These are phyloP conservation scores for Macaca fascicularis DNA, from an alignment of 2,113 vertebrate genomes.

Conservation along the genomic window DNA sequence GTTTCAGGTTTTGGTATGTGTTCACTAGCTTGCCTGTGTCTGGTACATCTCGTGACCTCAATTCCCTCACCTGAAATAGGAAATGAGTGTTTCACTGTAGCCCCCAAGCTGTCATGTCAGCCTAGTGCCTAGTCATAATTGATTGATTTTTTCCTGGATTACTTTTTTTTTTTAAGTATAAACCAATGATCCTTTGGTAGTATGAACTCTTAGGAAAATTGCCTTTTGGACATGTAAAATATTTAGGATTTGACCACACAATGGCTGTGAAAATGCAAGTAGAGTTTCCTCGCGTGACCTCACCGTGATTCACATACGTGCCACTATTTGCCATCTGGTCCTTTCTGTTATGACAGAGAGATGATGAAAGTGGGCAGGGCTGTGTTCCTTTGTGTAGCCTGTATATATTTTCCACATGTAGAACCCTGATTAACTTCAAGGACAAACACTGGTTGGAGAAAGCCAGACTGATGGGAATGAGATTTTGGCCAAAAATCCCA, in stretches of 20 bases:
- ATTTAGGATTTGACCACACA: background rate
- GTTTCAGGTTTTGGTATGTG: background rate
- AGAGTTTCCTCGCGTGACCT: background rate
- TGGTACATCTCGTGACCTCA: background rate
- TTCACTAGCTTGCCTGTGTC: background rate
- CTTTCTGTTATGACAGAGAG: conserved; percentile 30
- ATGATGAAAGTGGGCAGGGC: conserved; percentile 28
- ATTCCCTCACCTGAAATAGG: background rate
- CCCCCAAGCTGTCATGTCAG: background rate
- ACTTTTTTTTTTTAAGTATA: background rate
- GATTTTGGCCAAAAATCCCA: background rate
- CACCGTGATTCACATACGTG: background rate
- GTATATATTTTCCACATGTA: conserved; percentile 25
- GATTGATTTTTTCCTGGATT: background rate
- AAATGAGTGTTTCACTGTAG: background rate
- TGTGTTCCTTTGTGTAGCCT: conserved; percentile 6
- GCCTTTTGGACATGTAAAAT: background rate
- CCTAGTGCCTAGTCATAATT: background rate
- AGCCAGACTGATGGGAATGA: background rate
- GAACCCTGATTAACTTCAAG: conserved; percentile 16
- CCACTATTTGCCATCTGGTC: background rate
- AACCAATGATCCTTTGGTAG: background rate
- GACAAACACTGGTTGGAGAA: background rate
- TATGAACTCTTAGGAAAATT: background rate
- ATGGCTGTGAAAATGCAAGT: background rate